phyloP scores from a whole-genome alignment of 2,113 vertebrate species.

The Brachionichthys hirsutus region DNA sequence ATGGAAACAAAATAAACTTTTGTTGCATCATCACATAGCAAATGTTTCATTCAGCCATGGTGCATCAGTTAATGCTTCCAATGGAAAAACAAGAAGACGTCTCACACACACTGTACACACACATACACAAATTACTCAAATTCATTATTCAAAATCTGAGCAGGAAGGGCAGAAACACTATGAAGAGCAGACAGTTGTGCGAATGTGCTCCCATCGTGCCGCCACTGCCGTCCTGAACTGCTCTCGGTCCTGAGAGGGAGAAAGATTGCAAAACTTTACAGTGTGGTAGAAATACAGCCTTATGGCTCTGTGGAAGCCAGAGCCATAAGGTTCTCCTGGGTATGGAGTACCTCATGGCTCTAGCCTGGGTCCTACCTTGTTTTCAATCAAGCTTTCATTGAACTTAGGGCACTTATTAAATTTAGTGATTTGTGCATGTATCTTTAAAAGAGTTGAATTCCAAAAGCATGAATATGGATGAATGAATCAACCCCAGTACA shows the following conservation, averaged over 20 bases:
- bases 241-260: conserved; percentile 81
- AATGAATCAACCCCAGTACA: too few relatives aligned
- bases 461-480: too few relatives aligned
- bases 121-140: conserved; percentile 33
- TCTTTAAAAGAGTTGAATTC: too few relatives aligned
- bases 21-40: conserved; percentile 47
- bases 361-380: too few relatives aligned
- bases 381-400: too few relatives aligned
- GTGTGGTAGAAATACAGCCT: neutral
- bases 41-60: conserved; percentile 52
- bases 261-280: neutral
- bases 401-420: too few relatives aligned
- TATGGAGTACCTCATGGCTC: too few relatives aligned
- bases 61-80: conserved; percentile 69
- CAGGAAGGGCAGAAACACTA: conserved; percentile 80
- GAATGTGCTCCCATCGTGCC: conserved; percentile 73
- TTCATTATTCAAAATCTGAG: conserved; percentile 83
- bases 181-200: conserved; percentile 79
- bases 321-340: too few relatives aligned
- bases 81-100: conserved; percentile 33
- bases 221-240: conserved; percentile 90
- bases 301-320: too few relatives aligned
- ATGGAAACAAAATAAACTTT: conserved; percentile 25
- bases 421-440: too few relatives aligned
- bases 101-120: neutral